A percentile compares a stretch with the other conserved stretches of the same genome.
These are phyloP conservation scores for Iphiclides podalirius DNA, from an alignment of 2,888 invertebrate genomes.

Conservation along the genomic window DNA sequence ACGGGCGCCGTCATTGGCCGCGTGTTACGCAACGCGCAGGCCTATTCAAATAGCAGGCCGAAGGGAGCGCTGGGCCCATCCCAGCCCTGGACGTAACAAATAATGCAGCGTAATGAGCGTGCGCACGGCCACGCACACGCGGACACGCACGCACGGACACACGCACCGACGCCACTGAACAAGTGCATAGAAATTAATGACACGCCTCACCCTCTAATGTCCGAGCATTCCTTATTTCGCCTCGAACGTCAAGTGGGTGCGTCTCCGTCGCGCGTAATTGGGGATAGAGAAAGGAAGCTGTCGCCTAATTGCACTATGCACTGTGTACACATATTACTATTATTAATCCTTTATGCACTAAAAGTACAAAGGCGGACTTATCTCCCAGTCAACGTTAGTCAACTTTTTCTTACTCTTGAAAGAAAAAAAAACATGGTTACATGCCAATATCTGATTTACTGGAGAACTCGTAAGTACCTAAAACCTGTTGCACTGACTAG, in stretches of 20 bases:
- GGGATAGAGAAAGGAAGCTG: not conserved
- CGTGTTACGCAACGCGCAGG: constrained; percentile 71
- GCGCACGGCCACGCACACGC: constrained; percentile 45
- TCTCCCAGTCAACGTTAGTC: too few species aligned
- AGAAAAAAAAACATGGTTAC: not conserved
- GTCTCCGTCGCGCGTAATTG: constrained; percentile 2
- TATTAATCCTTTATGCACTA: too few species aligned
- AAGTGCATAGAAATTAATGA: constrained; percentile 65
- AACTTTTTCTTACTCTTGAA: too few species aligned
- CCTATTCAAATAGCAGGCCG: constrained; percentile 63
- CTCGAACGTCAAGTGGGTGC: constrained; percentile 12
- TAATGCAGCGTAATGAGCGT: constrained; percentile 67
- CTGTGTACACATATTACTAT: too few species aligned
- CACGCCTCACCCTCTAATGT: constrained; percentile 43
- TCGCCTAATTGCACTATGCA: not conserved
- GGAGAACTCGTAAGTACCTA: constrained; percentile 5
- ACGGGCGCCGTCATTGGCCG: constrained; percentile 75
- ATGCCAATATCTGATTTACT: constrained; percentile 9
- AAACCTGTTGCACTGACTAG: constrained; percentile 13
- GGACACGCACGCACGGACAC: constrained; percentile 37
- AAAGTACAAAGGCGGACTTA: too few species aligned
- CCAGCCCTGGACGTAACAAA: constrained; percentile 69
- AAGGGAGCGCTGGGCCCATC: constrained; percentile 69
- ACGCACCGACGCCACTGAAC: constrained; percentile 38
- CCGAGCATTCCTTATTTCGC: constrained; percentile 30